Evolutionary conservation across 1,140 invertebrate species (phyloP), one percentile per base, ranked within the genome.

Genomic region (Hylaeus anthracinus): DNA sequence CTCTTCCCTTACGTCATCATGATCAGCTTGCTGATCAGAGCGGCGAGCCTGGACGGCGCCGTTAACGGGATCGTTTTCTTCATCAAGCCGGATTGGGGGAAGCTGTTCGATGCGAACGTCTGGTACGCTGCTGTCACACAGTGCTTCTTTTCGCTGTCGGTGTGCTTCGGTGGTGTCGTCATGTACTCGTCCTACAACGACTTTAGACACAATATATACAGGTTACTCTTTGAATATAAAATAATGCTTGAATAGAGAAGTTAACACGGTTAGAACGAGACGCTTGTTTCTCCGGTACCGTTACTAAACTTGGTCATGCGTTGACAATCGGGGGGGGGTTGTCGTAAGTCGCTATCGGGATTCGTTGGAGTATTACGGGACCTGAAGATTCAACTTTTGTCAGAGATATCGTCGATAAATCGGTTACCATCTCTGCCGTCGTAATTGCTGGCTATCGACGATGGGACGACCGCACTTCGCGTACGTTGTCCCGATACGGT

Each of bases 41-140:
- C 95, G 0, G 90, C 94, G 1, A 95, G 95, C 1, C 58, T 93
- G 55, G 91, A 90, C 55, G 88, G 92, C 45, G 89, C 91, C 1
- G 55, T 83, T 60, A 94, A 96, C 64, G 97, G 97, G 15, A 97
- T 98, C 70, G 89, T 95, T 2, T 97, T 95, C 90, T 97, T 97
- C 83, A 93, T 97, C 58, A 94, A 93, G 83, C 96, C 96, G 1
- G 90, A 96, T 55, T 96, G 95, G 95, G 89, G 90, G 3, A 95
- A 96, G 88, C 89, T 97, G 1, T 89, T 95, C 6, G 94, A 96
- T 77, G 94, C 95, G n/a, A 92, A 96, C 91, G 95, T 97, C 3
- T 98, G 97, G 97, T 97, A 97, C 86, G 96, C 96, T 56, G 97
- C 97, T 26, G 96, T 97, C 0, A 96, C 96, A 1, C 97, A 98